Evolutionary conservation across 37 sponge, comb jelly and placozoan species (phyloP).

Genomic region (Tethya wilhelma): DNA sequence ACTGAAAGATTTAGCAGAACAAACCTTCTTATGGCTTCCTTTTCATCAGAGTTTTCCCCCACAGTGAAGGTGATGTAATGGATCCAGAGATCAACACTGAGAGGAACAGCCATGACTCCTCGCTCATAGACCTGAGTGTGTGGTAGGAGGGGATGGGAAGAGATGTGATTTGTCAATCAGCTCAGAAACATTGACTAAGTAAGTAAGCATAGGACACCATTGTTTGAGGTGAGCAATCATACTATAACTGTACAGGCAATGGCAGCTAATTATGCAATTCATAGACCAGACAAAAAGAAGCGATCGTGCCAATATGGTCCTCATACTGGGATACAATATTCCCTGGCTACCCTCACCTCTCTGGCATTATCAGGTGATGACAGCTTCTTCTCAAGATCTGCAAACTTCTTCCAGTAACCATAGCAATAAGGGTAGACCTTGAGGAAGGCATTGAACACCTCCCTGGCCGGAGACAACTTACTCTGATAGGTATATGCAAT

Average conservation of each 20-base stretch:
- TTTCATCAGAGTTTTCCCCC: conserved; percentile 33
- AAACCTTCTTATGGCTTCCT: conserved; percentile 33
- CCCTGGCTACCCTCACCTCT: conserved; percentile 13
- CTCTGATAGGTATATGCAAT: conserved; percentile 34
- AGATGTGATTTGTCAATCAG: no score
- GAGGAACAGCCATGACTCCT: conserved; percentile 82
- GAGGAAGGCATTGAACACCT: conserved; percentile 79
- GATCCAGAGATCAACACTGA: conserved; percentile 91
- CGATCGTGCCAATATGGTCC: no score
- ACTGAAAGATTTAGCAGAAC: neutral
- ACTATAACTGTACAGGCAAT: no score
- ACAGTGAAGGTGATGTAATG: conserved; percentile 76
- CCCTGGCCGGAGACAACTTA: conserved; percentile 40
- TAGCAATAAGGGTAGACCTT: conserved; percentile 87
- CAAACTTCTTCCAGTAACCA: conserved; percentile 96
- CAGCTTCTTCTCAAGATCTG: conserved; percentile 68
- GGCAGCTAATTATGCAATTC: no score
- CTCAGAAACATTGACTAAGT: no score
- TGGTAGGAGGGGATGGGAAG: neutral
- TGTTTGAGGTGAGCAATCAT: no score
- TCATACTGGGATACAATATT: no score
- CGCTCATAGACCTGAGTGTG: conserved; percentile 77
- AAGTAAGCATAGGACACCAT: no score
- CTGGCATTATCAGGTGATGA: conserved; percentile 36
- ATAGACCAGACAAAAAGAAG: no score